Evolutionary conservation across 2,113 vertebrate genomes (phyloP), one percentile per base, ranked within the genome.

Genomic region (Candoia aspera): DNA sequence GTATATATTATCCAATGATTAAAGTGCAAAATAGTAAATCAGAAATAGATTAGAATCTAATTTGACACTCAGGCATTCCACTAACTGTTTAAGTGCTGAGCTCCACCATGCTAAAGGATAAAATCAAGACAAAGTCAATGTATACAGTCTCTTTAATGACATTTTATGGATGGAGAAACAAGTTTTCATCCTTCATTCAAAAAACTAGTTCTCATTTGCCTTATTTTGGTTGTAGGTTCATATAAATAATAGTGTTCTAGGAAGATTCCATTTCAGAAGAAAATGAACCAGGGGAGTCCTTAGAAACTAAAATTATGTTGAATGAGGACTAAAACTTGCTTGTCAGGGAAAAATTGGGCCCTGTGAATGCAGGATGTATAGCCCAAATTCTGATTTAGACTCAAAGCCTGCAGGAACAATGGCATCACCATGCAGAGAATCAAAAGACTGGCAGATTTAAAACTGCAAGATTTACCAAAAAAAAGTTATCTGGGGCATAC

Each of bases 31-130:
- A 21, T 73, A 68, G 15, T 23, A 60, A 62, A 79, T 49, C 59
- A 92, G 89, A 59, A 84, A 89, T 33, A 84, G 19, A 88, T 21
- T 62, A 6, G 57, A 89, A 54, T 54, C n/a, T 60, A 89, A 84
- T 49, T 26, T 58, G 58, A n/a, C 13, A 21, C 4, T 84, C 87
- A 85, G 1, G 23, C 33, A 79, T 26, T 23, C 33, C 46, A n/a
- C 62, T 58, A 26, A 1, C 79, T 26, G 33, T 21, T 54, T 83
- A 15, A 84, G 17, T 49, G 19, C 4, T 89, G 84, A 24, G 53
- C 23, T 4, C 8, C 24, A 85, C 17, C 33, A 21, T 64, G 46
- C 23, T 21, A 64, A 24, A 62, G 57, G 10, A 33, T 60, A 6
- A n/a, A 62, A 21, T 4, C 54, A 92, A 33, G 12, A 37, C 19